Evolutionary conservation across 1,140 invertebrate species (phyloP).

Genomic region (Medauroidea extradentata): DNA sequence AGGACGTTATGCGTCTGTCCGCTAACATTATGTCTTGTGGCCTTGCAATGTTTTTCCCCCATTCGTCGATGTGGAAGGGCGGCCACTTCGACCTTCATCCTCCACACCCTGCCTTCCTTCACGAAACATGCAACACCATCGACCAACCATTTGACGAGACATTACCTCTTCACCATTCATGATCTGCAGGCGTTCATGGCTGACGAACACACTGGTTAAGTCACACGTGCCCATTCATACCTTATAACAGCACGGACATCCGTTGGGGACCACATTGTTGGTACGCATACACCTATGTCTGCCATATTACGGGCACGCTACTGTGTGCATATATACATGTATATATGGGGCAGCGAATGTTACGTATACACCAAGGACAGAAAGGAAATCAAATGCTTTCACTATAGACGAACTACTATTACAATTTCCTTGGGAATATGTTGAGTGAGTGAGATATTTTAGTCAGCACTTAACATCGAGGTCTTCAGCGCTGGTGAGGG

Average conservation of each 20-base stretch:
- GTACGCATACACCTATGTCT: too few species aligned
- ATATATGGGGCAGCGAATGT: too few species aligned
- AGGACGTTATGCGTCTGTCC: slow-evolving; percentile 9
- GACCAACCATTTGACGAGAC: slow-evolving; percentile 4
- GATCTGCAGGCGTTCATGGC: not conserved
- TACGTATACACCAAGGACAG: too few species aligned
- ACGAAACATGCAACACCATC: slow-evolving; percentile 1
- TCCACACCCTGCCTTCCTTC: slow-evolving; percentile 5
- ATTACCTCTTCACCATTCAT: not conserved
- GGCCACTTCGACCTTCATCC: slow-evolving; percentile 7
- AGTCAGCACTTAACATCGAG: too few species aligned
- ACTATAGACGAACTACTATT: too few species aligned
- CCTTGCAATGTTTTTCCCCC: not conserved
- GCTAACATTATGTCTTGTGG: slow-evolving; percentile 5
- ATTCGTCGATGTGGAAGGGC: slow-evolving; percentile 5
- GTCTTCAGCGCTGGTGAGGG: too few species aligned
- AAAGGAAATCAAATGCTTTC: too few species aligned
- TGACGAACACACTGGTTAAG: too few species aligned
- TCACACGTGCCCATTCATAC: not conserved
- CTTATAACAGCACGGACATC: not conserved
- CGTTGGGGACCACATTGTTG: not conserved
- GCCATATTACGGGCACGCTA: too few species aligned
- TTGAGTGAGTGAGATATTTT: too few species aligned
- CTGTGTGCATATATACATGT: too few species aligned
- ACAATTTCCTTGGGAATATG: too few species aligned